phyloP scores from a whole-genome alignment of 2,888 invertebrate genomes.

The Dusona sp. region DNA sequence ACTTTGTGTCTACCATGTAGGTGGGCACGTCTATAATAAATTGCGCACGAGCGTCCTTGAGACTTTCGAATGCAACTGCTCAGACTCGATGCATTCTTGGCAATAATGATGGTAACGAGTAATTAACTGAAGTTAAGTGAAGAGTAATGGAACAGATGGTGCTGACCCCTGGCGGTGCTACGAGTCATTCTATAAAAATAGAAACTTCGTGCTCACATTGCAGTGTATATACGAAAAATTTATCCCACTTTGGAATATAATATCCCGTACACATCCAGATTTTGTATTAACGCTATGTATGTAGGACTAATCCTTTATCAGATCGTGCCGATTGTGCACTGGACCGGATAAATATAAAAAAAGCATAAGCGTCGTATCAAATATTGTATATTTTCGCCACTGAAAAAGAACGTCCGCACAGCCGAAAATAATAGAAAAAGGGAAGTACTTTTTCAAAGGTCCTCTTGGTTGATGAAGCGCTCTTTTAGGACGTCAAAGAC shows the following conservation, averaged over 20 bases:
- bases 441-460: conserved; percentile 18
- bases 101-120: conserved; percentile 41
- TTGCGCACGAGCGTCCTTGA: conserved; percentile 20
- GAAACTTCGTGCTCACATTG: conserved; percentile 25
- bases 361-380: conserved; percentile 37
- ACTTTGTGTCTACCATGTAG: conserved; percentile 22
- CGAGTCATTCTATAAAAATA: conserved; percentile 57
- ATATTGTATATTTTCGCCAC: conserved; percentile 16
- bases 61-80: conserved; percentile 23
- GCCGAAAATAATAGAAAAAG: conserved; percentile 57
- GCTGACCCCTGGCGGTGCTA: conserved; percentile 26
- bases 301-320: conserved; percentile 27
- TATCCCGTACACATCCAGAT: neutral
- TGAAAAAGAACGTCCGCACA: conserved; percentile 18
- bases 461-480: conserved; percentile 3
- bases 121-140: conserved; percentile 39
- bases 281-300: conserved; percentile 8
- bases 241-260: neutral
- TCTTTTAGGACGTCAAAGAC: conserved; percentile 29
- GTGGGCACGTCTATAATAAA: conserved; percentile 19
- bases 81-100: conserved; percentile 50
- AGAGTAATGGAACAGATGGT: conserved; percentile 47
- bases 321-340: conserved; percentile 72
- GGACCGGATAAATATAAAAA: conserved; percentile 75
- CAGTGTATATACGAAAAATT: conserved; percentile 7